Evolutionary conservation across 2,113 vertebrate species (phyloP).

Genomic region (Atractosteus spatula): DNA sequence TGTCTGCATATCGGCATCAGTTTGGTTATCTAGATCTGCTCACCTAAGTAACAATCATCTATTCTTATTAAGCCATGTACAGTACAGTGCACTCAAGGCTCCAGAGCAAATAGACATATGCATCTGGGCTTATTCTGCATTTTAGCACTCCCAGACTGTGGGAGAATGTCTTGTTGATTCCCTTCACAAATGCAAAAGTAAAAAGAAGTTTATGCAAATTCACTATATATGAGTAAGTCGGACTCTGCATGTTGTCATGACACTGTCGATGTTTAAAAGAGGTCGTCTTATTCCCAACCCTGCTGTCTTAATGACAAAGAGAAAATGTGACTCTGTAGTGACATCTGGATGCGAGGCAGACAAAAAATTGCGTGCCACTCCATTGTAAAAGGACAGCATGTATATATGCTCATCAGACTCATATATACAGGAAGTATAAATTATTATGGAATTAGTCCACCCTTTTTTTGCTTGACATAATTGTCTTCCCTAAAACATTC

Average conservation of each 20-base stretch:
- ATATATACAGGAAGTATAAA: too few relatives aligned
- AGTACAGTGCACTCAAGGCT: conserved; percentile 1
- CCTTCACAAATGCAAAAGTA: conserved; percentile 41
- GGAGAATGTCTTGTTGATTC: conserved; percentile 39
- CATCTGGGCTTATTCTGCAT: conserved; percentile 26
- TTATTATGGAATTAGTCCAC: too few relatives aligned
- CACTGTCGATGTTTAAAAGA: conserved; percentile 76
- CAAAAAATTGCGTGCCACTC: background rate
- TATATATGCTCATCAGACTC: too few relatives aligned
- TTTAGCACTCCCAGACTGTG: conserved; percentile 45
- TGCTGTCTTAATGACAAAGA: conserved; percentile 62
- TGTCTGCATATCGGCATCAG: too few relatives aligned
- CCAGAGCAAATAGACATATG: background rate
- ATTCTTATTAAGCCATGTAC: background rate
- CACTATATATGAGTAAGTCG: conserved; percentile 53
- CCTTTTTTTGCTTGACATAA: too few relatives aligned
- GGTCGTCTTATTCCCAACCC: conserved; percentile 68
- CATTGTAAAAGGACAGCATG: too few relatives aligned
- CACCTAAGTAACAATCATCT: too few relatives aligned
- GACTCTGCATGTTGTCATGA: conserved; percentile 67
- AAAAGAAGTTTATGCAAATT: conserved; percentile 66
- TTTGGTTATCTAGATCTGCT: too few relatives aligned
- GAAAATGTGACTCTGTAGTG: conserved; percentile 53
- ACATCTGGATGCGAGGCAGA: conserved; percentile 60
- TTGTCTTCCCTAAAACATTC: too few relatives aligned